These are phyloP conservation scores for Coenonympha arcania DNA, from an alignment of 2,888 invertebrate species.

Conservation along the genomic window DNA sequence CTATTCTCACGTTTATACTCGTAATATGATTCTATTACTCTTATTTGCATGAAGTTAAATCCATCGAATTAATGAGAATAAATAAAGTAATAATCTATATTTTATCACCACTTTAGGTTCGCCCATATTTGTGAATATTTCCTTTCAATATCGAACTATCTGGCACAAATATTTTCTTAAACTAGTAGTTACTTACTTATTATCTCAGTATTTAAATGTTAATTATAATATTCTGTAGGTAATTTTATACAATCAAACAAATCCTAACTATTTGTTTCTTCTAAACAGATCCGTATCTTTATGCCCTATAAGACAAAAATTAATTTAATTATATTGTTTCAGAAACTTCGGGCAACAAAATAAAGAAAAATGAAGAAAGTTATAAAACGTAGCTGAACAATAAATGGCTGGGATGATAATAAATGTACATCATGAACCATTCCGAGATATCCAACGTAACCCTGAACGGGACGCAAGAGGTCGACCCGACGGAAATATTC, in stretches of 20 bases:
- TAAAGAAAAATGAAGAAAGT: neutral
- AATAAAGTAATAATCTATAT: neutral
- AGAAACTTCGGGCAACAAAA: neutral
- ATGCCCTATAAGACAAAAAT: no score
- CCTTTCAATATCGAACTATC: no score
- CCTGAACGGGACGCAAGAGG: constrained; percentile 30
- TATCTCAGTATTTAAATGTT: no score
- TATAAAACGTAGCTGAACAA: neutral
- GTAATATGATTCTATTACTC: constrained; percentile 4
- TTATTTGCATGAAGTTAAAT: neutral
- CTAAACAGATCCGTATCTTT: no score
- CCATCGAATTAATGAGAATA: constrained; percentile 1
- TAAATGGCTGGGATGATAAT: neutral
- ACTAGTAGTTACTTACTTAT: no score
- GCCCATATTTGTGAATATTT: neutral
- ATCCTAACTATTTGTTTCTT: no score
- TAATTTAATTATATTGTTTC: neutral
- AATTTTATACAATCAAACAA: no score
- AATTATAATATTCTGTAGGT: no score
- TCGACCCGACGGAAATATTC: constrained; percentile 50
- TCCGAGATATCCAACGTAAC: neutral
- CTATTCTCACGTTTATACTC: constrained; percentile 15
- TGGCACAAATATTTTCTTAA: no score
- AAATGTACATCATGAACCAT: constrained; percentile 6
- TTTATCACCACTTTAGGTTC: neutral